Conservation (phyloP, 92 coral and sea anemone genomes). For the Paramuricea clavata region DNA sequence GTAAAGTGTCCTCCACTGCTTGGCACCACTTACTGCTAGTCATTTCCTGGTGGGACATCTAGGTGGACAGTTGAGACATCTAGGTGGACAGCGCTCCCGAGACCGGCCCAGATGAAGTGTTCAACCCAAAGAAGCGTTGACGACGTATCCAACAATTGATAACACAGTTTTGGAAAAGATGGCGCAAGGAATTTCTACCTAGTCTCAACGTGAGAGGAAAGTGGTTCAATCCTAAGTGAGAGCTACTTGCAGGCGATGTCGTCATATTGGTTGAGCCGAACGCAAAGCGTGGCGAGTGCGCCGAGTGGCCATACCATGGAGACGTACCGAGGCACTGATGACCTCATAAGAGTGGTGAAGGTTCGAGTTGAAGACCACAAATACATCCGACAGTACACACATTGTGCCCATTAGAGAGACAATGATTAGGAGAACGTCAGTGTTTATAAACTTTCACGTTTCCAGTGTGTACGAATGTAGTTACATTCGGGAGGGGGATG, state of each 20-base stretch:
- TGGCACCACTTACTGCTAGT: constrained; percentile 53
- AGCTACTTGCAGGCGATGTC: constrained; percentile 36
- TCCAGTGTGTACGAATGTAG: neutral
- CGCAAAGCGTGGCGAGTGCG: constrained; percentile 45
- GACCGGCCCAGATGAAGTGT: neutral
- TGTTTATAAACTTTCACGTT: no score
- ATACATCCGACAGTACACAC: neutral
- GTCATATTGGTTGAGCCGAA: constrained; percentile 46
- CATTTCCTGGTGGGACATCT: constrained; percentile 66
- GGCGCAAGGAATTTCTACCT: constrained; percentile 58
- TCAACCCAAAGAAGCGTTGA: constrained; percentile 43
- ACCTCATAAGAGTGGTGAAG: neutral
- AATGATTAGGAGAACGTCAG: no score
- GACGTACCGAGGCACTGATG: neutral
- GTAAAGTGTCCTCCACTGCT: no score
- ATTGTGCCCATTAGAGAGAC: neutral
- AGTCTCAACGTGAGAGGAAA: constrained; percentile 46
- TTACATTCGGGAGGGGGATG: neutral
- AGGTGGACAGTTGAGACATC: constrained; percentile 38
- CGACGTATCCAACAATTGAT: constrained; percentile 47
- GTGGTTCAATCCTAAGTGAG: constrained; percentile 39
- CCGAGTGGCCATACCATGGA: neutral
- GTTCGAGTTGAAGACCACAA: neutral
- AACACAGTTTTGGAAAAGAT: constrained; percentile 61
- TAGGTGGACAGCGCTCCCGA: neutral